Evolutionary conservation across 1,140 invertebrate genomes (phyloP).

Genomic region (Bombyx mandarina): DNA sequence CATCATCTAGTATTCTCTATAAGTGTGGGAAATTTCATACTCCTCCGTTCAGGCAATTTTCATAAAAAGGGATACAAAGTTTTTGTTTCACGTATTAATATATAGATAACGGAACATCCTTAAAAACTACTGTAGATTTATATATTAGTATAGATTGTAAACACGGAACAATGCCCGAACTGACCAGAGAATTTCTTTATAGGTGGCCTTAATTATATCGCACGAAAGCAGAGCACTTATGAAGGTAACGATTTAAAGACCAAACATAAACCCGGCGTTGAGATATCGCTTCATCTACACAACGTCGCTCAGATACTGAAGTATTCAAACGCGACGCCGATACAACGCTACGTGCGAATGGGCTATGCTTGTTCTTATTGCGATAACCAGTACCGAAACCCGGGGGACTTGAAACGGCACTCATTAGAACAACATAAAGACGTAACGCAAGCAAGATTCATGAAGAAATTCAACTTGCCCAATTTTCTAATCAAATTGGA

Average conservation of each 20-base stretch:
- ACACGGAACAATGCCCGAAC: no score
- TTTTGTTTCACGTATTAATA: no score
- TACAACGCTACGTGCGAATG: constrained; percentile 7
- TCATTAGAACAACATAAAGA: constrained; percentile 9
- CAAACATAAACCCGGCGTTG: constrained; percentile 2
- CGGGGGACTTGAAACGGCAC: constrained; percentile 13
- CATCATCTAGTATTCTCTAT: no score
- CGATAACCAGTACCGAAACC: constrained; percentile 6
- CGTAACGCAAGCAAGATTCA: constrained; percentile 2
- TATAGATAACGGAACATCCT: no score
- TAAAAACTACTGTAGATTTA: no score
- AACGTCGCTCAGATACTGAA: constrained; percentile 2
- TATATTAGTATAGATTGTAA: no score
- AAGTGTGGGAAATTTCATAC: no score
- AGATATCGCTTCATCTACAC: constrained; percentile 1
- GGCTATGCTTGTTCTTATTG: constrained; percentile 17
- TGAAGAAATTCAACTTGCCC: constrained; percentile 1
- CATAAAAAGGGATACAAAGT: no score
- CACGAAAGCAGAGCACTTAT: no score
- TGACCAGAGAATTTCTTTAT: constrained; percentile 2
- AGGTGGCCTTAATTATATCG: constrained; percentile 3
- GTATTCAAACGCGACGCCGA: constrained; percentile 15
- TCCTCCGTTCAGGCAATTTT: no score
- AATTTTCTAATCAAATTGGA: constrained; percentile 20
- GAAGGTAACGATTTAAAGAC: no score